Base-by-base conservation (phyloP, 2,113 vertebrate species). In the Spea bombifrons region DNA sequence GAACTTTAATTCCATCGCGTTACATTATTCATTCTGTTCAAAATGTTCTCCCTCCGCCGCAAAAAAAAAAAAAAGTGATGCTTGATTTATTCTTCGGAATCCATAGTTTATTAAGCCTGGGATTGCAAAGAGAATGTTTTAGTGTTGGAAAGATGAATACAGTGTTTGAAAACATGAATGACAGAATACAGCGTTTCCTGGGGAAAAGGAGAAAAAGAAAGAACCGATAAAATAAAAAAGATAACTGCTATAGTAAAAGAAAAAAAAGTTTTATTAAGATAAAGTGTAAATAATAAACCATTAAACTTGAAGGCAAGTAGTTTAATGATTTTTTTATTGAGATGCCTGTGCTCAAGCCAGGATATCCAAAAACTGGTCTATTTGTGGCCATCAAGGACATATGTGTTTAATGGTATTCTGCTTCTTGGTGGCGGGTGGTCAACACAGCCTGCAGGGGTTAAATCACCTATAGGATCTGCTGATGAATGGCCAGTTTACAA, bases 21-120 rank as follows among this genome's bases (percentile, higher is more conserved):
- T 70, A 46, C 66, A 77, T 77, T 77, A 77, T 70, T 77, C 75
- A 69, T 52, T 15, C 6, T 7, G 55, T 13, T 77, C 66, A 70
- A 76, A 70, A 70, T 77, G 66, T 77, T 76, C 75, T 59, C 46
- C 43, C 68, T 61, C 13, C 46, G 50, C 61, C 57, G 30, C 57
- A 66, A 66, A 30, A 63, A 75, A 55, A 15, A n/a, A 74, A 13
- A 75, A 52, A 57, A 66, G 15, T 67, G 66, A 64, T 64, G 49
- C 43, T 55, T 68, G 65, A 76, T 68, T 76, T 59, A 76, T 76
- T 76, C 15, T 5, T 9, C 17, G 9, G 45, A 45, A 68, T n/a
- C 17, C 5, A 10, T 44, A 59, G 5, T 57, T 57, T 68, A 76
- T 68, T 50, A 53, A 64, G 17, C 5, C 17, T 64, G 5, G 61